Conservation (phyloP, 2,888 invertebrate genomes). For the Trissolcus brochymenae region DNA sequence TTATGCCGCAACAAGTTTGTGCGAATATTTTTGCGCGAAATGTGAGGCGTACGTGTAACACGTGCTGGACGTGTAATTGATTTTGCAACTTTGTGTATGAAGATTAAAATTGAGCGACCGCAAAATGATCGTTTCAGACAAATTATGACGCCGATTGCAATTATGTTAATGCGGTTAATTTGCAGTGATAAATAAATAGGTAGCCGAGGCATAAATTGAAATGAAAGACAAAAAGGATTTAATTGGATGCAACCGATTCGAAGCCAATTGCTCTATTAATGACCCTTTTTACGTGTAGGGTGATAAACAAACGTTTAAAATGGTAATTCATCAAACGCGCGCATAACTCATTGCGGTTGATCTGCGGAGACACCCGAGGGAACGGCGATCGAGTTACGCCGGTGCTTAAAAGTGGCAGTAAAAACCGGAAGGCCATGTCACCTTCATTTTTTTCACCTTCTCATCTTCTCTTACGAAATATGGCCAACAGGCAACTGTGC, state of each 20-base stretch:
- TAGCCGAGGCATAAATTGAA: not conserved
- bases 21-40: constrained; percentile 23
- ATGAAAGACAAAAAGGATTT: no score
- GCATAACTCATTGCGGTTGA: constrained; percentile 31
- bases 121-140: no score
- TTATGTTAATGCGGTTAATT: constrained; percentile 4
- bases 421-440: constrained; percentile 3
- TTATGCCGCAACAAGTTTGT: constrained; percentile 47
- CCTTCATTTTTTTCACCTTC: constrained; percentile 8
- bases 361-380: constrained; percentile 12
- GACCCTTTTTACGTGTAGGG: not conserved
- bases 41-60: constrained; percentile 21
- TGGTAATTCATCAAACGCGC: constrained; percentile 18
- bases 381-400: constrained; percentile 30
- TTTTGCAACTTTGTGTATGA: constrained; percentile 24
- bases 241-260: no score
- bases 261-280: constrained; percentile 8
- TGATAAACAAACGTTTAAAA: constrained; percentile 21
- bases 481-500: not conserved
- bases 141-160: no score
- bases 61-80: constrained; percentile 32
- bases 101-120: not conserved
- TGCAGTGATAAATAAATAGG: not conserved
- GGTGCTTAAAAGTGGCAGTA: not conserved
- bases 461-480: no score